phyloP scores from a whole-genome alignment of 2,113 vertebrate species.

The Aleadryas rufinucha region DNA sequence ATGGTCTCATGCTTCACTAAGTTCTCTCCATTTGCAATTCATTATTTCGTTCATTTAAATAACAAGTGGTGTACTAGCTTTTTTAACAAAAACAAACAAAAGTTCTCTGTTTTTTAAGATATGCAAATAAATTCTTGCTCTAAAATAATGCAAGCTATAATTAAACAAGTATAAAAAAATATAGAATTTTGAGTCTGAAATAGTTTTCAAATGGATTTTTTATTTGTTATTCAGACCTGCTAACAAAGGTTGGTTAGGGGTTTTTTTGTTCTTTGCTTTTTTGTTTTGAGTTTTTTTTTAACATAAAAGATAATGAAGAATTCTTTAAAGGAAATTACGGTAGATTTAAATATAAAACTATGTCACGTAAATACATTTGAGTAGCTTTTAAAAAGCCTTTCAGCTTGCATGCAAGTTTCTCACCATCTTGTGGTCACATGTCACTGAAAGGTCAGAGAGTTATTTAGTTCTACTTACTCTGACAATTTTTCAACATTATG shows the following conservation, averaged over 20 bases:
- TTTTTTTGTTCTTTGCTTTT: background rate
- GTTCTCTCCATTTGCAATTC: slow-evolving; percentile 43
- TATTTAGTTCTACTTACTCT: background rate
- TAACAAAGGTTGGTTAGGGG: background rate
- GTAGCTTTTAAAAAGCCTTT: background rate
- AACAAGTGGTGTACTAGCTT: background rate
- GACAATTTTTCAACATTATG: background rate
- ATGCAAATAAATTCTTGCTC: background rate
- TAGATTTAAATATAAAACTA: background rate
- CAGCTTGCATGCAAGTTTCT: background rate
- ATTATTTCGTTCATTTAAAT: slow-evolving; percentile 55
- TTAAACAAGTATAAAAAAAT: background rate
- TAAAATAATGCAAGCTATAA: background rate
- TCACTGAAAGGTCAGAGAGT: background rate
- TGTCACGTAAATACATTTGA: background rate
- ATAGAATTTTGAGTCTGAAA: background rate
- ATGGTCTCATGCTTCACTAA: slow-evolving; percentile 31
- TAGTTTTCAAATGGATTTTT: background rate
- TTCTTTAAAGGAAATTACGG: background rate
- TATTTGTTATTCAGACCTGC: background rate
- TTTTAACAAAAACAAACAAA: background rate
- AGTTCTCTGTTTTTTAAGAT: background rate
- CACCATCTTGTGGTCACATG: background rate
- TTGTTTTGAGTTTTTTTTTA: background rate
- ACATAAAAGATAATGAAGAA: background rate